Percentiles rank a stretch among this genome's conserved stretches.
phyloP scores from a whole-genome alignment of 2,888 invertebrate genomes.

The Bellardia bayeri region DNA sequence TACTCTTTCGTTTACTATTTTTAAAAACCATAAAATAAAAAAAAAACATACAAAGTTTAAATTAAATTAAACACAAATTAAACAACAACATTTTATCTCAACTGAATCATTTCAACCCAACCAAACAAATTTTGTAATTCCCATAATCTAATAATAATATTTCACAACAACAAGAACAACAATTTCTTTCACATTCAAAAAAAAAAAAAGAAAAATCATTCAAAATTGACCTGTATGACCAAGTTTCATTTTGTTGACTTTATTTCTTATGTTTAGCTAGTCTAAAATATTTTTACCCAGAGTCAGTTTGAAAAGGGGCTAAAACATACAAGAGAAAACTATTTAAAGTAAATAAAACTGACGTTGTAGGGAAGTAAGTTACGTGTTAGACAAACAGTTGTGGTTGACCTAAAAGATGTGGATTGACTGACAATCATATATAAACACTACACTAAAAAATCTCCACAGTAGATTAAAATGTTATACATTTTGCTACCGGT shows the following conservation, averaged over 20 bases:
- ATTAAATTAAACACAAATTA: not conserved
- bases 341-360: not conserved
- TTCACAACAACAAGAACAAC: not conserved
- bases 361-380: slow-evolving; percentile 3
- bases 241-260: slow-evolving; percentile 28
- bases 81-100: not conserved
- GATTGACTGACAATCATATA: not conserved
- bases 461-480: not conserved
- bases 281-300: not conserved
- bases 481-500: not conserved
- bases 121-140: slow-evolving; percentile 33
- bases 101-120: not conserved
- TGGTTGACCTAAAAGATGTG: not conserved
- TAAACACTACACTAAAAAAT: not conserved
- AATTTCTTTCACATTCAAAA: not conserved
- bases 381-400: not conserved
- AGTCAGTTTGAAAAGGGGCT: not conserved
- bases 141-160: slow-evolving; percentile 13
- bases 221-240: not conserved
- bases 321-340: not conserved
- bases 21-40: slow-evolving; percentile 11
- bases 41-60: slow-evolving; percentile 1
- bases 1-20: not conserved
- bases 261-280: not conserved
- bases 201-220: slow-evolving; percentile 1